A percentile compares a stretch with the other conserved stretches of the same genome.
phyloP scores from a whole-genome alignment of 1,140 invertebrate genomes.

The Andricus grossulariae region DNA sequence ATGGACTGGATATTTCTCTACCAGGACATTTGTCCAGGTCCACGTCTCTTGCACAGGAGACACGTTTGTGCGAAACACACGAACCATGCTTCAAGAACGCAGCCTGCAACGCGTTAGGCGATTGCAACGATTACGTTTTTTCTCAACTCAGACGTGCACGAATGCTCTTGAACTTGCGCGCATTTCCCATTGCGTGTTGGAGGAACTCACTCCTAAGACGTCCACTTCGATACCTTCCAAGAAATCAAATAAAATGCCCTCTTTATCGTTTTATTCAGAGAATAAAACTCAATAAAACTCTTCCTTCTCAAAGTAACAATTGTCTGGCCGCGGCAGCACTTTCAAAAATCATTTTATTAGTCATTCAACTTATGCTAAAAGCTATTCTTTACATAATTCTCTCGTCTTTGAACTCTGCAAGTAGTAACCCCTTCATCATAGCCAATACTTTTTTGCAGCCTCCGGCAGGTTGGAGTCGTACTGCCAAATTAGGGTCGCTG shows the following conservation, averaged over 20 bases:
- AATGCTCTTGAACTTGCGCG: constrained; percentile 27
- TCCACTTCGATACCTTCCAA: neutral
- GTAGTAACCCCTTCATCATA: neutral
- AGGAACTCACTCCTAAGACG: neutral
- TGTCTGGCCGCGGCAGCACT: too few relatives aligned
- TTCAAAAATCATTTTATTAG: too few relatives aligned
- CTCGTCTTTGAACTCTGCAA: too few relatives aligned
- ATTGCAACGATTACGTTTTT: neutral
- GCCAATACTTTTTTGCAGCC: neutral
- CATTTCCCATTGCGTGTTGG: neutral
- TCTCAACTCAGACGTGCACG: constrained; percentile 13
- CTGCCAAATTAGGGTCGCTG: constrained; percentile 5
- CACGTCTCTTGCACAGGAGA: constrained; percentile 7
- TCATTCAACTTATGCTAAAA: too few relatives aligned
- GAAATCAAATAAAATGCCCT: neutral
- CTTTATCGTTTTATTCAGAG: neutral
- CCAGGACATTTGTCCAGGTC: neutral
- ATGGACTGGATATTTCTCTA: constrained; percentile 2
- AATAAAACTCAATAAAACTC: neutral
- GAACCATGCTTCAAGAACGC: constrained; percentile 4
- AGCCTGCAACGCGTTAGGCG: constrained; percentile 20
- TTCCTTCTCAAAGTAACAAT: too few relatives aligned
- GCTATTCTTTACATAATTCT: too few relatives aligned
- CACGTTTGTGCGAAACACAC: constrained; percentile 23
- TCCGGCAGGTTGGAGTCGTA: neutral